Percentiles rank a stretch among this genome's conserved stretches.
phyloP scores from a whole-genome alignment of 1,140 invertebrate species.

The Drosophila lacertosa region DNA sequence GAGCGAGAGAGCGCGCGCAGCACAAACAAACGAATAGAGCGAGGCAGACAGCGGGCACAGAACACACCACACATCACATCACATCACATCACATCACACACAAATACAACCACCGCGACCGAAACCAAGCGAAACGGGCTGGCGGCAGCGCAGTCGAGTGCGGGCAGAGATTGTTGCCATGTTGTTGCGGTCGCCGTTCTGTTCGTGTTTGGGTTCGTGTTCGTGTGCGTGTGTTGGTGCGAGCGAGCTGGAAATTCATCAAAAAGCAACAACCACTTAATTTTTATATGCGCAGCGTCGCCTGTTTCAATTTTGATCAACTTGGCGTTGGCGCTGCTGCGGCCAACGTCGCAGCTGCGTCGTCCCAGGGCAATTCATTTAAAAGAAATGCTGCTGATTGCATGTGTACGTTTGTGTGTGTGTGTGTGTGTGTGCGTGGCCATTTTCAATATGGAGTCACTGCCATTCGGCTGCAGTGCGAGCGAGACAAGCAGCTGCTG shows the following conservation, averaged over 20 bases:
- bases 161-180: slow-evolving; percentile 53
- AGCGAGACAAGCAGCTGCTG: slow-evolving; percentile 57
- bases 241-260: slow-evolving; percentile 82
- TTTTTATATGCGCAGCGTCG: slow-evolving; percentile 77
- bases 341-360: slow-evolving; percentile 11
- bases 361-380: slow-evolving; percentile 53
- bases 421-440: slow-evolving; percentile 33
- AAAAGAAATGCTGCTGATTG: slow-evolving; percentile 41
- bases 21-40: slow-evolving; percentile 4
- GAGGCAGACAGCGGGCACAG: slow-evolving; percentile 13
- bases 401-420: slow-evolving; percentile 8
- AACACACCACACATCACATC: slow-evolving; percentile 31
- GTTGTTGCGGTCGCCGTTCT: slow-evolving; percentile 33
- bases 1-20: background rate
- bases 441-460: slow-evolving; percentile 72
- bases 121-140: slow-evolving; percentile 32
- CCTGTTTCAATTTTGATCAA: slow-evolving; percentile 82
- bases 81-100: too few species aligned
- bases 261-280: slow-evolving; percentile 83
- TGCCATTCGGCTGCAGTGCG: slow-evolving; percentile 7
- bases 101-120: slow-evolving; percentile 23
- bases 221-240: slow-evolving; percentile 41
- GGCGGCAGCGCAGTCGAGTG: slow-evolving; percentile 31
- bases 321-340: slow-evolving; percentile 36
- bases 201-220: background rate